Percentiles rank a stretch among this genome's conserved stretches.
These are phyloP conservation scores for Myodes glareolus DNA, from an alignment of 2,113 vertebrate species.

Conservation along the genomic window DNA sequence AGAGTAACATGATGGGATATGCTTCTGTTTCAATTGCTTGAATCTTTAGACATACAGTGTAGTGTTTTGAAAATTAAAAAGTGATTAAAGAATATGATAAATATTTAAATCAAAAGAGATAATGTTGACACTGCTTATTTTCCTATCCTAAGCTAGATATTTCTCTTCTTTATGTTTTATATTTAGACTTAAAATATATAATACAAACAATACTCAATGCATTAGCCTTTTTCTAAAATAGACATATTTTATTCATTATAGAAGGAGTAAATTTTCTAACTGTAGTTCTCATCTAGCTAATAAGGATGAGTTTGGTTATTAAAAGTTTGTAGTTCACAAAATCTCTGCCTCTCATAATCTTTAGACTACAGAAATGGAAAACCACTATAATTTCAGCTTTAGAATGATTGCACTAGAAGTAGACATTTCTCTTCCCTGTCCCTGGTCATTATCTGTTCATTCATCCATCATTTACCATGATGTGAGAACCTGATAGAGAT, in stretches of 20 bases:
- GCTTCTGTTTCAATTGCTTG: not conserved
- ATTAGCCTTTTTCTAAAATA: not conserved
- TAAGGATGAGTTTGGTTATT: slow-evolving; percentile 1
- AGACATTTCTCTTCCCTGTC: not conserved
- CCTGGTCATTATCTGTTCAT: not conserved
- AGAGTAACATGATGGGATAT: not conserved
- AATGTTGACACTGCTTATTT: not conserved
- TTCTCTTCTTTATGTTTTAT: not conserved
- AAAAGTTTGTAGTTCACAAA: slow-evolving; percentile 31
- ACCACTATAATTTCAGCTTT: slow-evolving; percentile 27
- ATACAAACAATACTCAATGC: not conserved
- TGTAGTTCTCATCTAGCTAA: slow-evolving; percentile 4
- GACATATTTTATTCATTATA: not conserved
- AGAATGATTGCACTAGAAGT: slow-evolving; percentile 15
- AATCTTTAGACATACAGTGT: not conserved
- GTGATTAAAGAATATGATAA: not conserved
- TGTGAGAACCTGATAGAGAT: slow-evolving; percentile 66
- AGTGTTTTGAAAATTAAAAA: not conserved
- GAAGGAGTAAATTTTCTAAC: not conserved
- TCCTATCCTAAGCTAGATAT: not conserved
- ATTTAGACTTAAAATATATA: slow-evolving; percentile 34
- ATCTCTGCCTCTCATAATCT: slow-evolving; percentile 1
- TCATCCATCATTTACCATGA: slow-evolving; percentile 63
- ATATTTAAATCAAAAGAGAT: not conserved
- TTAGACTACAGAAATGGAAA: slow-evolving; percentile 14